Base-by-base conservation (phyloP, 1,140 invertebrate genomes). In the Drosophila rufa region DNA sequence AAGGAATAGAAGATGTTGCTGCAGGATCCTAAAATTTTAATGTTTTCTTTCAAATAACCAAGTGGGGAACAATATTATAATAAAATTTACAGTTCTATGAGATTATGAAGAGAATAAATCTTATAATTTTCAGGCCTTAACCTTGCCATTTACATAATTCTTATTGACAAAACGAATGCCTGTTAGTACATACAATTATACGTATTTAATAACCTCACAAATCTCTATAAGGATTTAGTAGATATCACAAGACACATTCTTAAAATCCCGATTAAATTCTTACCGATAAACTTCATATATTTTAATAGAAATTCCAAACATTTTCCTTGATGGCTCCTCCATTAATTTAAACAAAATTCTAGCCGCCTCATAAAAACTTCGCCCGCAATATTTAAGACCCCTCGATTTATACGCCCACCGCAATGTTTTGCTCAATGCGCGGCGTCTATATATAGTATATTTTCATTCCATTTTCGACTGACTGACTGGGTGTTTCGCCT, bases 261-360 rank as follows among this genome's bases (percentile, higher is more conserved):
- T 4, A 22, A 42, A 30, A 38, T 33, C 7, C 30, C n/a, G 38
- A 38, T 38, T 38, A 69, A 66, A 70, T 45, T 69, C 36, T 22
- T 30, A 36, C 27, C 3, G 17, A 50, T 66, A 50, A 75, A 75
- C 42, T 75, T 55, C 22, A 66, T 58, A 75, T 19, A 51, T 45
- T 55, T 57, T 38, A 50, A 73, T 50, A 33, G 38, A 71, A 71
- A 73, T 73, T 59, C 53, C 53, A 40, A 25, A 47, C 43, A 50
- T 75, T 66, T 58, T 15, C 14, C 6, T 8, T 46, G 7, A 75
- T 57, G 40, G 46, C 58, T 75, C 50, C 45, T 75, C 43, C 51
- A 75, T 43, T 56, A 75, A 75, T 65, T 56, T 56, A 46, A 75
- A 75, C 73, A 65, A 66, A 48, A 73, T 73, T 73, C 67, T 50